Conservation (phyloP, 2,797 vertebrate genomes). For the Anguilla marmorata region DNA sequence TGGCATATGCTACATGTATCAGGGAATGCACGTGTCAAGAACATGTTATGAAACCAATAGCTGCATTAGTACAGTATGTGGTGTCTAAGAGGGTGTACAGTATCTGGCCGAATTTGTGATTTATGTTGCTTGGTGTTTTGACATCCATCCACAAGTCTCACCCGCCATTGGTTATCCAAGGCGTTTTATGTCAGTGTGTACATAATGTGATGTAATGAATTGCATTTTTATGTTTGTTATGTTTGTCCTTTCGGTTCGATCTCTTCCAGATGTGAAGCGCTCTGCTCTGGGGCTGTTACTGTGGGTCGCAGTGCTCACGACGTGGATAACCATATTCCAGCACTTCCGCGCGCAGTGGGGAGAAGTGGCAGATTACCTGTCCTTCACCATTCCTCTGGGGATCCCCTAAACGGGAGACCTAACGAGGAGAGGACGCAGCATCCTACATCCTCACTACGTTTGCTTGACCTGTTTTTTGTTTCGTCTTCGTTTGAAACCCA, state of each 20-base stretch:
- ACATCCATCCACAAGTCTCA: background rate
- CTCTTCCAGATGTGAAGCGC: conserved; percentile 81
- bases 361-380: conserved; percentile 85
- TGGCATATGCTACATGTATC: background rate
- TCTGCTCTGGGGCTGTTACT: conserved; percentile 83
- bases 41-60: background rate
- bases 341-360: conserved; percentile 86
- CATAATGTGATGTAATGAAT: background rate
- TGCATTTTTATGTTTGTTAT: background rate
- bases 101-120: background rate
- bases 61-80: background rate
- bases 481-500: background rate
- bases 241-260: background rate
- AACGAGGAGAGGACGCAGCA: conserved; percentile 42
- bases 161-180: background rate
- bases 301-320: conserved; percentile 85
- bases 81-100: background rate
- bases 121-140: conserved; percentile 1
- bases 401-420: conserved; percentile 70
- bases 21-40: background rate
- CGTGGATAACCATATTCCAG: conserved; percentile 90
- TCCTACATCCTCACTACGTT: background rate
- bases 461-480: conserved; percentile 4
- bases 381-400: conserved; percentile 89
- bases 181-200: background rate